Evolutionary conservation across 2,888 invertebrate species (phyloP).

Genomic region (Ceramica pisi): DNA sequence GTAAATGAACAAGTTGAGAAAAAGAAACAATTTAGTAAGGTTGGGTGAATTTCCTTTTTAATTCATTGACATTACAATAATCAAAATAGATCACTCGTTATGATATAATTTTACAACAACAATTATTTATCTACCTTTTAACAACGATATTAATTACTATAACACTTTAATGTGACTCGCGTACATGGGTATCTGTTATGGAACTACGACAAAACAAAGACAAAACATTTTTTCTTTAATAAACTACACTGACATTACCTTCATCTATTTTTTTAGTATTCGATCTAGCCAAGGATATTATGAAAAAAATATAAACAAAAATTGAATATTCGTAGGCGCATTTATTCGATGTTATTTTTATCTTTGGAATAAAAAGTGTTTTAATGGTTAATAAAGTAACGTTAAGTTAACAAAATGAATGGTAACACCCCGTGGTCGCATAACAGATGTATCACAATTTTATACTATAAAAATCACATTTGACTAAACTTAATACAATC

Average conservation of each 20-base stretch:
- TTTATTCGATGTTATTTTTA: not conserved
- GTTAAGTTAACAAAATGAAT: not conserved
- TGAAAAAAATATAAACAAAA: not conserved
- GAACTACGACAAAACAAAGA: conserved; percentile 25
- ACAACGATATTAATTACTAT: conserved; percentile 53
- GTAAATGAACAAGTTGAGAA: not conserved
- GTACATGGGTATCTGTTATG: conserved; percentile 29
- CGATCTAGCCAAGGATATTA: not conserved
- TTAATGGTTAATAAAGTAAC: no score
- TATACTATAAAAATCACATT: conserved; percentile 28
- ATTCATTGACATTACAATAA: conserved; percentile 60
- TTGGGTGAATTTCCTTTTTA: conserved; percentile 43
- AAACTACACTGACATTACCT: not conserved
- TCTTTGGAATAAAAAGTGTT: conserved; percentile 21
- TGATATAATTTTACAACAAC: conserved; percentile 62
- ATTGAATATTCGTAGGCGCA: not conserved
- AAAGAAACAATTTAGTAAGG: conserved; percentile 20
- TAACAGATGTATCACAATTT: conserved; percentile 42
- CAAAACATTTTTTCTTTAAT: not conserved
- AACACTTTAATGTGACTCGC: conserved; percentile 51
- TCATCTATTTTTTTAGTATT: not conserved
- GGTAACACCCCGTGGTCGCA: conserved; percentile 23
- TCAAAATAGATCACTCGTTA: conserved; percentile 65
- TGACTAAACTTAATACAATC: conserved; percentile 17
- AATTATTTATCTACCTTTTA: conserved; percentile 56